Evolutionary conservation across 92 coral and sea anemone genomes (phyloP).

Genomic region (Muricea muricata): DNA sequence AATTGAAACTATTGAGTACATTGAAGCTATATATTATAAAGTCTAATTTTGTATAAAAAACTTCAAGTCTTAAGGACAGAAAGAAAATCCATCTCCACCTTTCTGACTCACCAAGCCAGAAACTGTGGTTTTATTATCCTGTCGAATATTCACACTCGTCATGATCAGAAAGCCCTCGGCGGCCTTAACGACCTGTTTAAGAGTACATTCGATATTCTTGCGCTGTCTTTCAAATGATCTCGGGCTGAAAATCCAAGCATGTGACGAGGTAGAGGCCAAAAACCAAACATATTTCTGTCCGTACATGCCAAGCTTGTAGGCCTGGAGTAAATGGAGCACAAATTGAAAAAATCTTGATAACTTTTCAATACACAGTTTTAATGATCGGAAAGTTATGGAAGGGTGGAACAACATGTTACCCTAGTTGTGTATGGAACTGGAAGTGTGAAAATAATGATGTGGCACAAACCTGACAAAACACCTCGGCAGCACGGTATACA

Average conservation of each 20-base stretch:
- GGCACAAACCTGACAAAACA: conserved; percentile 87
- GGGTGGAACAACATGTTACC: too few relatives aligned
- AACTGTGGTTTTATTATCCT: conserved; percentile 70
- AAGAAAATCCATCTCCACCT: too few relatives aligned
- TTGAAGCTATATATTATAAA: too few relatives aligned
- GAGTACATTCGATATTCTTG: conserved; percentile 53
- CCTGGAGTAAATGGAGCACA: conserved; percentile 52
- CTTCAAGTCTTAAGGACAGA: too few relatives aligned
- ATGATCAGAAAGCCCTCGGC: conserved; percentile 75
- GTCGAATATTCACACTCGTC: conserved; percentile 66
- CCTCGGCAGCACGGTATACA: conserved; percentile 68
- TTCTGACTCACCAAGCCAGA: conserved; percentile 92
- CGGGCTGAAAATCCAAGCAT: conserved; percentile 36
- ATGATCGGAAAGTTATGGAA: too few relatives aligned
- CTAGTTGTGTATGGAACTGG: too few relatives aligned
- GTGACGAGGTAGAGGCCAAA: conserved; percentile 60
- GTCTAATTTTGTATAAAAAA: too few relatives aligned
- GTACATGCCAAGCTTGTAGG: conserved; percentile 80
- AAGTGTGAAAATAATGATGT: too few relatives aligned
- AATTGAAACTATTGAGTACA: too few relatives aligned
- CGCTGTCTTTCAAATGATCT: conserved; percentile 17
- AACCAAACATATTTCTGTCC: conserved; percentile 90
- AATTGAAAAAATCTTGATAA: neutral
- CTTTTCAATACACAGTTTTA: too few relatives aligned
- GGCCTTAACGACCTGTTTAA: conserved; percentile 61